These are phyloP conservation scores for Mythimna vitellina DNA, from an alignment of 2,888 invertebrate species.

Conservation along the genomic window DNA sequence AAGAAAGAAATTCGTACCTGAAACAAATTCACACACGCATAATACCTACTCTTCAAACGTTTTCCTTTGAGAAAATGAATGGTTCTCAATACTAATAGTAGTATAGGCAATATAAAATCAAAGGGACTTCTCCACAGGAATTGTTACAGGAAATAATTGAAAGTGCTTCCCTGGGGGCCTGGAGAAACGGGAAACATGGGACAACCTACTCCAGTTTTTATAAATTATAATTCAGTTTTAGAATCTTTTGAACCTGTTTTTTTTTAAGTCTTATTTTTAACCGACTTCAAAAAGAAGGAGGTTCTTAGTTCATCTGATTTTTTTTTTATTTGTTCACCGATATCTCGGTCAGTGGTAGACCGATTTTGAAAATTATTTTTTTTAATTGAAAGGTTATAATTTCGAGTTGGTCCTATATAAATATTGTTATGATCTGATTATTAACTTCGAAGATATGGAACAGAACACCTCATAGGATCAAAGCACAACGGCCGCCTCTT, in stretches of 20 bases:
- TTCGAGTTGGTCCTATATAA: too few species aligned
- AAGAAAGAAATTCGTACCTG: not conserved
- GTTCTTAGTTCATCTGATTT: too few species aligned
- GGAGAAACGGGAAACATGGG: not conserved
- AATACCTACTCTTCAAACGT: not conserved
- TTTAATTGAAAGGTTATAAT: too few species aligned
- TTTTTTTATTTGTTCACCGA: too few species aligned
- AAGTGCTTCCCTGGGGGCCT: conserved; percentile 21
- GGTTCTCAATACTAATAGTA: conserved; percentile 18
- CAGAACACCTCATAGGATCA: too few species aligned
- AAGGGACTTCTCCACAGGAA: conserved; percentile 16
- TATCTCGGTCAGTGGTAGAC: too few species aligned
- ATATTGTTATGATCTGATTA: too few species aligned
- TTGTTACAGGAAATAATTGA: conserved; percentile 49
- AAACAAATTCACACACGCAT: not conserved
- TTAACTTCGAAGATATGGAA: too few species aligned
- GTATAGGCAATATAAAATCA: conserved; percentile 37
- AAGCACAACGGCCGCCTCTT: too few species aligned
- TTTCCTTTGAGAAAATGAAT: conserved; percentile 5
- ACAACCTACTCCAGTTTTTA: not conserved
- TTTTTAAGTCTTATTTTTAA: conserved; percentile 1
- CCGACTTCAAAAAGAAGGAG: too few species aligned
- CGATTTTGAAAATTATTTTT: too few species aligned
- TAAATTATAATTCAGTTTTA: conserved; percentile 16
- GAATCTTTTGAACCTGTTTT: not conserved